phyloP scores from a whole-genome alignment of 2,113 vertebrate genomes.

The Beaufortia kweichowensis region DNA sequence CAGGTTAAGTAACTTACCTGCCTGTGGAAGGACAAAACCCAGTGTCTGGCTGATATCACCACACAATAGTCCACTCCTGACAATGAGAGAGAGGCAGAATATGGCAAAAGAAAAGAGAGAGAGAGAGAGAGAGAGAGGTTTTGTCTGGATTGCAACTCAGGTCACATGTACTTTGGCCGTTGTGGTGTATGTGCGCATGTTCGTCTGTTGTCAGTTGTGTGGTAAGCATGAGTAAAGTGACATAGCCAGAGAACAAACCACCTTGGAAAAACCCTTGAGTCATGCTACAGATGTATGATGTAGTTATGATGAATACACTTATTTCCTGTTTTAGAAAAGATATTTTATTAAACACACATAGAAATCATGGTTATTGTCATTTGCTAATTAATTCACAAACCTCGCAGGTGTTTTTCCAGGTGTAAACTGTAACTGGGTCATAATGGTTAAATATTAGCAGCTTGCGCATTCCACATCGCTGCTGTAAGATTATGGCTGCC shows the following conservation, averaged over 20 bases:
- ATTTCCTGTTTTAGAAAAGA: neutral
- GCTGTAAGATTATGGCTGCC: neutral
- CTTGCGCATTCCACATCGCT: neutral
- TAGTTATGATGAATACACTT: neutral
- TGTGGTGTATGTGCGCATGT: constrained; percentile 16
- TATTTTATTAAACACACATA: neutral
- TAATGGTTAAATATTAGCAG: constrained; percentile 50
- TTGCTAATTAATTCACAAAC: neutral
- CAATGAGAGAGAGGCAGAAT: constrained; percentile 19
- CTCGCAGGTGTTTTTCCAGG: neutral
- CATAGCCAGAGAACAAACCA: constrained; percentile 44
- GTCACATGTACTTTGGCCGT: constrained; percentile 51
- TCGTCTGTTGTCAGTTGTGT: constrained; percentile 46
- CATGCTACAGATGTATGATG: constrained; percentile 3
- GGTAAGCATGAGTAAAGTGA: constrained; percentile 49
- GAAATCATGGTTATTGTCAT: neutral
- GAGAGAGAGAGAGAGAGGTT: constrained; percentile 30
- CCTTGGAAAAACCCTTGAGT: constrained; percentile 36
- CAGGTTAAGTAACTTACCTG: constrained; percentile 28
- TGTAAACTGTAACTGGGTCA: constrained; percentile 15
- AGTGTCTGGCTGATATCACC: constrained; percentile 6
- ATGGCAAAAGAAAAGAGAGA: constrained; percentile 20
- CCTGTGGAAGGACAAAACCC: neutral
- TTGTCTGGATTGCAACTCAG: constrained; percentile 30
- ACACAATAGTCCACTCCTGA: neutral